Conservation (phyloP, 1,140 invertebrate genomes). For the Phymorhynchus buccinoides region DNA sequence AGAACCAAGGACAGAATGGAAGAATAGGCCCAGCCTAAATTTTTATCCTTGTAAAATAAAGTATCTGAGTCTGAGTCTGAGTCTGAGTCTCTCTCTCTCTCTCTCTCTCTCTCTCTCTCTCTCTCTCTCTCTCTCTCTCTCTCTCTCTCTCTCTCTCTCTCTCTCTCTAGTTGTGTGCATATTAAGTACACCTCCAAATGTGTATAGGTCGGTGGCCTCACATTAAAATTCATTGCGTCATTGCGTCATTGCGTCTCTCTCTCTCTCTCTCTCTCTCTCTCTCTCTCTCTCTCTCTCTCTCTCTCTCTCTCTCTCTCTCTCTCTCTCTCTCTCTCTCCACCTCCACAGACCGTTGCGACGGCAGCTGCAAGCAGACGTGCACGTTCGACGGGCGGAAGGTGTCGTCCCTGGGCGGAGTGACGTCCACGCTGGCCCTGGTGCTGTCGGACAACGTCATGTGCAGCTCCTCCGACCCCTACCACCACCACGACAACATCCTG, state of each 20-base stretch:
- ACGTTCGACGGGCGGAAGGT: slow-evolving; percentile 64
- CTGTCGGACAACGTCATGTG: slow-evolving; percentile 63
- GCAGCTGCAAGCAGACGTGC: slow-evolving; percentile 53
- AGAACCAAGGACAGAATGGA: too few species aligned
- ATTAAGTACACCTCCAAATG: too few species aligned
- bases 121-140: too few species aligned
- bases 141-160: too few species aligned
- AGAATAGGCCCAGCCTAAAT: too few species aligned
- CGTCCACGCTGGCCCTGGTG: slow-evolving; percentile 46
- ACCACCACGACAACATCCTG: slow-evolving; percentile 55
- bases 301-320: neutral
- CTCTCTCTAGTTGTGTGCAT: too few species aligned
- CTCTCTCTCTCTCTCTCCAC: neutral
- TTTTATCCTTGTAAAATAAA: too few species aligned
- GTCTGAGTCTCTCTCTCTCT: too few species aligned
- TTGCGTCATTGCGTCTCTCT: neutral
- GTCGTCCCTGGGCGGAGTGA: slow-evolving; percentile 51
- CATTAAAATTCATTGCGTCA: too few species aligned
- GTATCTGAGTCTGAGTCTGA: too few species aligned
- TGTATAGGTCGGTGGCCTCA: too few species aligned
- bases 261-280: neutral
- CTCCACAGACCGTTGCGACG: slow-evolving; percentile 51
- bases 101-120: too few species aligned
- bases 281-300: neutral
- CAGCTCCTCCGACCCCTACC: slow-evolving; percentile 59